Percentiles rank a stretch among this genome's conserved stretches.
Conservation (phyloP, 1,140 invertebrate genomes). For the Meteorus sp. region DNA sequence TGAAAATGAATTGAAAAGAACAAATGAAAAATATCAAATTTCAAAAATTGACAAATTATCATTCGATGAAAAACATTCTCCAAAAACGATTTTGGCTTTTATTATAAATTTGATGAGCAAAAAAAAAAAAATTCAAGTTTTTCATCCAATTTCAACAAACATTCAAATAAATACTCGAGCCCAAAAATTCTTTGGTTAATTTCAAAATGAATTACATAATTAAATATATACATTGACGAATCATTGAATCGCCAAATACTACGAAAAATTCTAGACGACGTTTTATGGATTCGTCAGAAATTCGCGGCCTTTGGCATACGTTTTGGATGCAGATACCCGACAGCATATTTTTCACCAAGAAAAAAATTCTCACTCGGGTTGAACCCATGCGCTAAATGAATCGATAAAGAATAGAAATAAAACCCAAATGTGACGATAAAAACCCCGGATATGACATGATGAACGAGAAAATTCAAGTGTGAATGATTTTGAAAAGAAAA, state of each 20-base stretch:
- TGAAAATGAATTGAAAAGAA: slow-evolving; percentile 20
- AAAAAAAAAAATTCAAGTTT: slow-evolving; percentile 24
- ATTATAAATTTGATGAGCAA: slow-evolving; percentile 12
- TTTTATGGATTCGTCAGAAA: slow-evolving; percentile 31
- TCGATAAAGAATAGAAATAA: too few species aligned
- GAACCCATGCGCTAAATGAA: slow-evolving; percentile 27
- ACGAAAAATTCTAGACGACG: slow-evolving; percentile 27
- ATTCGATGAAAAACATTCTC: slow-evolving; percentile 7
- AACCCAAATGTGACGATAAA: slow-evolving; percentile 13
- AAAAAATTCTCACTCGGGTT: slow-evolving; percentile 24
- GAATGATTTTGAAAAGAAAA: slow-evolving; percentile 17
- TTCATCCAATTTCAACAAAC: too few species aligned
- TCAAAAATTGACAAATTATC: background rate
- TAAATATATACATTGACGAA: too few species aligned
- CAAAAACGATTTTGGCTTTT: too few species aligned
- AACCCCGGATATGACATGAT: slow-evolving; percentile 41
- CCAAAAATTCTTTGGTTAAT: too few species aligned
- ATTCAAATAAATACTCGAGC: too few species aligned
- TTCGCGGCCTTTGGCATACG: slow-evolving; percentile 52
- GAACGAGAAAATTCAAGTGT: slow-evolving; percentile 20
- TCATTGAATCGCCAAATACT: slow-evolving; percentile 8
- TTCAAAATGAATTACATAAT: too few species aligned
- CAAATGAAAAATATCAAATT: slow-evolving; percentile 23
- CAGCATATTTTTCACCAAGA: slow-evolving; percentile 12
- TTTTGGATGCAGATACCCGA: slow-evolving; percentile 47